Percentiles rank a stretch among this genome's conserved stretches.
Conservation (phyloP, 2,113 vertebrate species). For the Atractosteus spatula region DNA sequence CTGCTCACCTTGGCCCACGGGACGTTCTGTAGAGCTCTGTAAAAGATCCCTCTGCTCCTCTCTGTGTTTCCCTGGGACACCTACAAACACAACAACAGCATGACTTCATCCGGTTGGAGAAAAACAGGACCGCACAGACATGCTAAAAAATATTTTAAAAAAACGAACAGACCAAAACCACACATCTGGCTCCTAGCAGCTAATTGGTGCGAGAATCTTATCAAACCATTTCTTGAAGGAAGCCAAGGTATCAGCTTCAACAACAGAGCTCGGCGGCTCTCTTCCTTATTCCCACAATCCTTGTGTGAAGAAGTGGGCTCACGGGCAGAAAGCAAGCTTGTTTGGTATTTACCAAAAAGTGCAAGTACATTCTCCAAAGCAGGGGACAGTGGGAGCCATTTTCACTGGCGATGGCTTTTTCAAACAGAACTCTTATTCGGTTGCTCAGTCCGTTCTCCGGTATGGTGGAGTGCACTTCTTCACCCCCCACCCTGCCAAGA, state of each 20-base stretch:
- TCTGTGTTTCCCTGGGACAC: conserved; percentile 78
- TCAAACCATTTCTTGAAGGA: too few relatives aligned
- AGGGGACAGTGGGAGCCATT: conserved; percentile 79
- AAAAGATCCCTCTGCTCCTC: conserved; percentile 85
- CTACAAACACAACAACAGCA: conserved; percentile 44
- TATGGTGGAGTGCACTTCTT: conserved; percentile 68
- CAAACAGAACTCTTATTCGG: conserved; percentile 84
- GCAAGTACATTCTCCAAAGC: conserved; percentile 91
- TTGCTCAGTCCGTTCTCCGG: conserved; percentile 87
- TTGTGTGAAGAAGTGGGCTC: neutral
- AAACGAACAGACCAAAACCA: neutral
- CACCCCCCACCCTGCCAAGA: conserved; percentile 62
- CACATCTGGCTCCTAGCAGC: too few relatives aligned
- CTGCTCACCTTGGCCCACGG: conserved; percentile 90
- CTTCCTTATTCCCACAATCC: neutral
- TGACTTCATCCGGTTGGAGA: too few relatives aligned
- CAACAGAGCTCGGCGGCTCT: neutral
- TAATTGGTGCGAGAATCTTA: too few relatives aligned
- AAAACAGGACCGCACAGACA: conserved; percentile 15
- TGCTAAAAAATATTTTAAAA: conserved; percentile 2
- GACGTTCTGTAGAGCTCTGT: conserved; percentile 87
- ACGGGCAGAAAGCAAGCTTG: neutral
- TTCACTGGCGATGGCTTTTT: conserved; percentile 70
- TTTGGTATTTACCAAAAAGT: conserved; percentile 75
- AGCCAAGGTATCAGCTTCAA: too few relatives aligned